Evolutionary conservation across 2,797 vertebrate genomes (phyloP).

Genomic region (Sciurus vulgaris): DNA sequence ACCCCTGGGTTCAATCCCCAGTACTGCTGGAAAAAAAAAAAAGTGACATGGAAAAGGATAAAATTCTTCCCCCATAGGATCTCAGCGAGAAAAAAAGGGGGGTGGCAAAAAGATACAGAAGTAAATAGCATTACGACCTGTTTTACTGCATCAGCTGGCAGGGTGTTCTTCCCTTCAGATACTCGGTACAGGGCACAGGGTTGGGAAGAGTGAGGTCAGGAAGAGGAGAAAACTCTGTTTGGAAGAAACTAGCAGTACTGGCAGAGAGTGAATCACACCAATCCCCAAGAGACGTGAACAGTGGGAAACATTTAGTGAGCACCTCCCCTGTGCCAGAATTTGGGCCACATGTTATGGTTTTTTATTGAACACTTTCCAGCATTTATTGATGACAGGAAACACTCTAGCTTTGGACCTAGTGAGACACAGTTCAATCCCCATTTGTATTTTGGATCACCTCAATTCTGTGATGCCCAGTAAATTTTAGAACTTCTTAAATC

Average conservation of each 20-base stretch:
- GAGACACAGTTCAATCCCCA: neutral
- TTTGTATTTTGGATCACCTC: constrained; percentile 4
- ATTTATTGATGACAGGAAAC: neutral
- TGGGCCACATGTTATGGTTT: neutral
- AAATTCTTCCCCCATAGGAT: neutral
- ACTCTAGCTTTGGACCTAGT: neutral
- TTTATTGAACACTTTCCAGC: neutral
- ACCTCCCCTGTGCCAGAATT: neutral
- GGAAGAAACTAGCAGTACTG: neutral
- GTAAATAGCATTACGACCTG: neutral
- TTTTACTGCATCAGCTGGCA: neutral
- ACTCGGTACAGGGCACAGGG: neutral
- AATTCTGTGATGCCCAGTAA: neutral
- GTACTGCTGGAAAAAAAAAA: too few relatives aligned
- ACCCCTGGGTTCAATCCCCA: too few relatives aligned
- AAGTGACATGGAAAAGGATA: neutral
- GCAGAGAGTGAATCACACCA: neutral
- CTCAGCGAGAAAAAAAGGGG: neutral
- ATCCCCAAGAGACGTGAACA: neutral
- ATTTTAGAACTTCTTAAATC: too few relatives aligned
- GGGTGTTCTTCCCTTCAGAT: neutral
- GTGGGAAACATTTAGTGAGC: neutral
- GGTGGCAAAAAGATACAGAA: neutral
- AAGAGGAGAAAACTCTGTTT: neutral
- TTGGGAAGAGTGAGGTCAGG: neutral